phyloP scores from a whole-genome alignment of 1,140 invertebrate species.

The Dendroctonus valens region DNA sequence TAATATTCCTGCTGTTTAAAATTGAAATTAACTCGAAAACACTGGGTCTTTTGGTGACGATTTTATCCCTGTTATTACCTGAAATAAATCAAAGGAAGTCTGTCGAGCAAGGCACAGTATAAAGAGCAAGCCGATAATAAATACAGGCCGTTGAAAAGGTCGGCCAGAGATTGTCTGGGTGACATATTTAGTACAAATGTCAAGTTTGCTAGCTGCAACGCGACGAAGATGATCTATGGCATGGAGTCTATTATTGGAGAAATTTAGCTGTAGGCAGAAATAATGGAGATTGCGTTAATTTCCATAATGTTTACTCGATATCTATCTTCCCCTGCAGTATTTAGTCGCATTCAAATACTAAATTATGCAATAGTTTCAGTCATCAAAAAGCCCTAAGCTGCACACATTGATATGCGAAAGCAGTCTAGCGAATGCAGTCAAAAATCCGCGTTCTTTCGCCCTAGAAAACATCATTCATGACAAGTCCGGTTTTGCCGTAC shows the following conservation, averaged over 20 bases:
- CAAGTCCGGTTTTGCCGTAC: slow-evolving; percentile 15
- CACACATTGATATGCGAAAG: background rate
- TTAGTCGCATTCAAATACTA: background rate
- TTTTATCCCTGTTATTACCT: slow-evolving; percentile 23
- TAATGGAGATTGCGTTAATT: too few relatives aligned
- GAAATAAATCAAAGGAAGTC: slow-evolving; percentile 25
- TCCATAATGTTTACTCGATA: too few relatives aligned
- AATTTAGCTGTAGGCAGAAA: background rate
- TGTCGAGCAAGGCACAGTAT: slow-evolving; percentile 18
- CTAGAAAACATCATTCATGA: slow-evolving; percentile 9
- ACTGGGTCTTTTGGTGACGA: slow-evolving; percentile 2
- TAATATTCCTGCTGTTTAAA: too few relatives aligned
- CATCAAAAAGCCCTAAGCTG: too few relatives aligned
- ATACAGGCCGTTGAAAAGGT: slow-evolving; percentile 28
- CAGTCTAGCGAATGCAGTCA: background rate
- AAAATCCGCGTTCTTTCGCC: slow-evolving; percentile 8
- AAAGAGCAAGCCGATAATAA: slow-evolving; percentile 28
- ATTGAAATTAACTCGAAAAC: too few relatives aligned
- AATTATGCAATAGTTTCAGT: too few relatives aligned
- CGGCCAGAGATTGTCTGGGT: slow-evolving; percentile 31
- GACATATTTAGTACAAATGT: slow-evolving; percentile 34
- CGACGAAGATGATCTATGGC: slow-evolving; percentile 26
- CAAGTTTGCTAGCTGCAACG: slow-evolving; percentile 5
- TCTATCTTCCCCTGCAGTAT: too few relatives aligned
- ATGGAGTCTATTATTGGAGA: background rate